A percentile compares a stretch with the other conserved stretches of the same genome.
Conservation (phyloP, 2,113 vertebrate species). For the Brachionichthys hirsutus region DNA sequence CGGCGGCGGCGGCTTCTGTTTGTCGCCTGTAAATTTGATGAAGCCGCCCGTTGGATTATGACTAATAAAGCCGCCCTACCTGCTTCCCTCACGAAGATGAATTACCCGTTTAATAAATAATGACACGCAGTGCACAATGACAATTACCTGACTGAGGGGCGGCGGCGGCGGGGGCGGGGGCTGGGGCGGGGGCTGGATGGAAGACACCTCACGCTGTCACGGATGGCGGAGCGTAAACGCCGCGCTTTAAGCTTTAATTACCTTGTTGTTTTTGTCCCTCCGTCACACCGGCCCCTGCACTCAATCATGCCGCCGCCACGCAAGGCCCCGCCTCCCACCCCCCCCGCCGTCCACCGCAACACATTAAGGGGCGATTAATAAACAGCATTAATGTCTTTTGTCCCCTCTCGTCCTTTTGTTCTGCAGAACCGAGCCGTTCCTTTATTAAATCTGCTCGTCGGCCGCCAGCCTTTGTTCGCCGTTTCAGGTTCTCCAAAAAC, state of each 20-base stretch:
- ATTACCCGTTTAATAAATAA: conserved; percentile 80
- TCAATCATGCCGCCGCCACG: conserved; percentile 68
- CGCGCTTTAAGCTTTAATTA: conserved; percentile 80
- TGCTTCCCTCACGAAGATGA: conserved; percentile 76
- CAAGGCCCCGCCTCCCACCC: conserved; percentile 25
- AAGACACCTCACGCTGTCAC: conserved; percentile 77
- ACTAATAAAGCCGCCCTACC: conserved; percentile 65
- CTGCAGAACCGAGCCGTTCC: conserved; percentile 36
- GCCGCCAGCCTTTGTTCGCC: conserved; percentile 65
- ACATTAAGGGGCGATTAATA: conserved; percentile 73
- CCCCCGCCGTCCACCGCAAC: conserved; percentile 38
- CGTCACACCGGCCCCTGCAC: conserved; percentile 69
- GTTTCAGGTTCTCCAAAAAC: conserved; percentile 65
- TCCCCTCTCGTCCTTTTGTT: conserved; percentile 43
- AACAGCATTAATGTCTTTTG: conserved; percentile 67
- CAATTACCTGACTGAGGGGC: conserved; percentile 81
- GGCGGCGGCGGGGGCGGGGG: no score
- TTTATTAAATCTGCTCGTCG: conserved; percentile 60
- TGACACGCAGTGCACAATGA: conserved; percentile 77
- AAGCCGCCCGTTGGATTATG: conserved; percentile 34
- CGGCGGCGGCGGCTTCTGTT: conserved; percentile 41
- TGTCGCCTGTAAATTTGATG: conserved; percentile 55
- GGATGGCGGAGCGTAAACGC: conserved; percentile 71
- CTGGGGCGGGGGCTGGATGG: conserved; percentile 32
- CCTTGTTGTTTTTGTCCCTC: conserved; percentile 74